Percentiles rank a stretch among this genome's conserved stretches.
Evolutionary conservation across 2,888 invertebrate species (phyloP).

Genomic region (Tuberolachnus salignus): DNA sequence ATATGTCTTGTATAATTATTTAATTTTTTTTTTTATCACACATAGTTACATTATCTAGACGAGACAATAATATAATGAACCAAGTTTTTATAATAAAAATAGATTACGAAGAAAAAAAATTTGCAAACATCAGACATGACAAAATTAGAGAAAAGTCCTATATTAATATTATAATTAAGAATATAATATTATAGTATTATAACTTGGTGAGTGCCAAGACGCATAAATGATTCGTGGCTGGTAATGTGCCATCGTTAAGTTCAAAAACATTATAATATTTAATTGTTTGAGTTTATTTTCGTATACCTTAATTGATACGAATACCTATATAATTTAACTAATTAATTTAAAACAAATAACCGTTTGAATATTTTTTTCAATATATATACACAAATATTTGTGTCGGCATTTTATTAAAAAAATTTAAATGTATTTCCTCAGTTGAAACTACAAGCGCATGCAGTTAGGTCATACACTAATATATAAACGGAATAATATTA

Average conservation of each 20-base stretch:
- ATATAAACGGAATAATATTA: too few relatives aligned
- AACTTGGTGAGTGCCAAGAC: constrained; percentile 33
- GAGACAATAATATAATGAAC: neutral
- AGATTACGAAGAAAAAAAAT: neutral
- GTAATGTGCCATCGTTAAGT: constrained; percentile 39
- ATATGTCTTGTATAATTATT: too few relatives aligned
- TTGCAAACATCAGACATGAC: neutral
- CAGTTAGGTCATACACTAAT: too few relatives aligned
- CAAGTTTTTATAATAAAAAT: constrained; percentile 20
- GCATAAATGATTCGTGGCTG: constrained; percentile 14
- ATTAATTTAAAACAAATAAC: too few relatives aligned
- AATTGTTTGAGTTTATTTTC: constrained; percentile 24
- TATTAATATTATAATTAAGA: constrained; percentile 2
- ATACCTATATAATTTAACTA: too few relatives aligned
- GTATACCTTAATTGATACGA: neutral
- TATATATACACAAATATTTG: too few relatives aligned
- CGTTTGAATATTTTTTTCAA: too few relatives aligned
- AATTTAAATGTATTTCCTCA: too few relatives aligned
- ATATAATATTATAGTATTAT: neutral
- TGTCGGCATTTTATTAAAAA: too few relatives aligned
- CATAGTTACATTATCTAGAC: too few relatives aligned
- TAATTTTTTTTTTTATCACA: too few relatives aligned
- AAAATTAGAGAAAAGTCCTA: neutral
- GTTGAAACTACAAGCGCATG: too few relatives aligned
- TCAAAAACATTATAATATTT: constrained; percentile 16